Conservation (phyloP, 2,888 invertebrate genomes). For the Aspidiotus destructor region DNA sequence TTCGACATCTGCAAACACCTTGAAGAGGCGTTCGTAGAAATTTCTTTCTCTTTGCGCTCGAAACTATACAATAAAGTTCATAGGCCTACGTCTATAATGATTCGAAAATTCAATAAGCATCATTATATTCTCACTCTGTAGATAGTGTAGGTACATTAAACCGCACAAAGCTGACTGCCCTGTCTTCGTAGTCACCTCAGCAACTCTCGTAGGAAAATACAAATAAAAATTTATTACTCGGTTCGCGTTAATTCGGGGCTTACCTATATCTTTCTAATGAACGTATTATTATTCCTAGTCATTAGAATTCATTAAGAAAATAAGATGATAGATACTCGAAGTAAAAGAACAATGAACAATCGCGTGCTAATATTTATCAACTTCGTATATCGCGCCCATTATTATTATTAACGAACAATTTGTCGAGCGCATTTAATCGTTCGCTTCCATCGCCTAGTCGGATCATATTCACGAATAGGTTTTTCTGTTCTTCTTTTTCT, state of each 20-base stretch:
- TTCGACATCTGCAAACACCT: too few relatives aligned
- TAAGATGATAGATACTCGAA: slow-evolving; percentile 1
- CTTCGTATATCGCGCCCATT: neutral
- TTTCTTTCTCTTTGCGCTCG: too few relatives aligned
- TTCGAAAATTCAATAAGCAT: too few relatives aligned
- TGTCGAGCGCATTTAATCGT: neutral
- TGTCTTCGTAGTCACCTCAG: too few relatives aligned
- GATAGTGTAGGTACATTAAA: too few relatives aligned
- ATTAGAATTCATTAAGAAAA: slow-evolving; percentile 2
- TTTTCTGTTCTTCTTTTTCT: too few relatives aligned
- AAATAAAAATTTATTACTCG: neutral
- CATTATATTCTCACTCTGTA: too few relatives aligned
- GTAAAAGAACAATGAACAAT: neutral
- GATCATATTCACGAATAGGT: too few relatives aligned
- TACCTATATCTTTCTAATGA: neutral
- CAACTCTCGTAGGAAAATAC: neutral
- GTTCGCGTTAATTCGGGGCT: neutral
- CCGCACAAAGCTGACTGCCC: too few relatives aligned
- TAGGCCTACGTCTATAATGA: too few relatives aligned
- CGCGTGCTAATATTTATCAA: slow-evolving; percentile 4
- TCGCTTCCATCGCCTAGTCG: neutral
- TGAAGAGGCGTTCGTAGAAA: too few relatives aligned
- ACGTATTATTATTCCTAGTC: neutral
- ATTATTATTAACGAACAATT: neutral
- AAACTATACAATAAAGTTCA: too few relatives aligned